Conservation (phyloP, 2,113 vertebrate genomes). For the Festucalex cinctus region DNA sequence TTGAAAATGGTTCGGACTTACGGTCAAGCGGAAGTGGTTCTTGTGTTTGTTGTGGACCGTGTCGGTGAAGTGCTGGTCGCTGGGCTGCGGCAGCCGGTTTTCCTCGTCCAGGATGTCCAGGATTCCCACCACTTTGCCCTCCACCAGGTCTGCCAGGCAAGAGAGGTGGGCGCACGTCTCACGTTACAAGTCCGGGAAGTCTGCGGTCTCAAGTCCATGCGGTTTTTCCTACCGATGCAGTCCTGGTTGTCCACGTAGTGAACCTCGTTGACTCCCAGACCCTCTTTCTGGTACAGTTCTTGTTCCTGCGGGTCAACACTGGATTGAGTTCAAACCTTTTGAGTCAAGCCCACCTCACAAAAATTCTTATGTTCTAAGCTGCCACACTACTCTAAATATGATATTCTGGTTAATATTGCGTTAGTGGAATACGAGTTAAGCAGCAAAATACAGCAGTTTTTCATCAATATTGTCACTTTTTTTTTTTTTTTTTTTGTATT, state of each 20-base stretch:
- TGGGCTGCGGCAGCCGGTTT: constrained; percentile 94
- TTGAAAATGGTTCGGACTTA: constrained; percentile 53
- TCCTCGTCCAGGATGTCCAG: constrained; percentile 98
- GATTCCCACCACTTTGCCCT: constrained; percentile 88
- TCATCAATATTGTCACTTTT: too few relatives aligned
- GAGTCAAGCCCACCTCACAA: too few relatives aligned
- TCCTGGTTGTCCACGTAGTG: constrained; percentile 99
- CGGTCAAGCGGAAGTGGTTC: constrained; percentile 92
- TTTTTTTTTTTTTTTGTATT: too few relatives aligned
- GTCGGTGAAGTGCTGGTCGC: constrained; percentile 94
- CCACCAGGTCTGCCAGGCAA: constrained; percentile 86
- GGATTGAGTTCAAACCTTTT: neutral
- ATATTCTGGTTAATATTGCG: too few relatives aligned
- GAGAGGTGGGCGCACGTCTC: neutral
- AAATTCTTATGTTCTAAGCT: too few relatives aligned
- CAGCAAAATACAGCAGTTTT: too few relatives aligned
- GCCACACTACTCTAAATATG: too few relatives aligned
- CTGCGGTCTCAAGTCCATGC: neutral
- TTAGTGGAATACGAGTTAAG: too few relatives aligned
- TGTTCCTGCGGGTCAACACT: constrained; percentile 78
- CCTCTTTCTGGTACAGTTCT: constrained; percentile 94
- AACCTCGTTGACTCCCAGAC: constrained; percentile 95
- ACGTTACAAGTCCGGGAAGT: neutral
- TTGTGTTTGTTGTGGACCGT: constrained; percentile 91
- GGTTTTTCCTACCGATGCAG: constrained; percentile 82